phyloP scores from a whole-genome alignment of 1,140 invertebrate genomes.

The Thaumetopoea pityocampa region DNA sequence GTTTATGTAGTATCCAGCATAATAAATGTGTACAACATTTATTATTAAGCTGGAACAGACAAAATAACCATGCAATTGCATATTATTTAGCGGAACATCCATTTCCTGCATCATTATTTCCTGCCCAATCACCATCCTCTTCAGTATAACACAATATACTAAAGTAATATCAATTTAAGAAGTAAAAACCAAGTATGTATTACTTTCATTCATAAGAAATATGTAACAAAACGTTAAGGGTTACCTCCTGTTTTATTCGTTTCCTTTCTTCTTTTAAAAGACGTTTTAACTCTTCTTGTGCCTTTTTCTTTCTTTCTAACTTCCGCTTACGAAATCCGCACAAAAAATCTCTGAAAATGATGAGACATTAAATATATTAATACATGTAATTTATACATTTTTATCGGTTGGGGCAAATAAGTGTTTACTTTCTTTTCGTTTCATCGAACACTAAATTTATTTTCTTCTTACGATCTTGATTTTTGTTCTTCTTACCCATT shows the following conservation, averaged over 20 bases:
- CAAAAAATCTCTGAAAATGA: constrained; percentile 79
- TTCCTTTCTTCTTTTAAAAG: constrained; percentile 85
- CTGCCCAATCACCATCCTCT: too few species aligned
- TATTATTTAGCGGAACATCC: too few species aligned
- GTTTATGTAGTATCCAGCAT: too few species aligned
- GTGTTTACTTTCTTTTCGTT: constrained; percentile 59
- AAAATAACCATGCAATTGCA: too few species aligned
- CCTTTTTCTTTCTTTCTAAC: constrained; percentile 82
- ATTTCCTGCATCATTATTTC: too few species aligned
- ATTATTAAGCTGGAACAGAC: too few species aligned
- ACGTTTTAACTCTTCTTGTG: constrained; percentile 81
- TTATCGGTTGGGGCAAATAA: background rate
- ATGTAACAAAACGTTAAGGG: background rate
- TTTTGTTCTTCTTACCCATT: constrained; percentile 58
- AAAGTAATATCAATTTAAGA: background rate
- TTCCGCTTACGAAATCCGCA: constrained; percentile 87
- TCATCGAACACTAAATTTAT: constrained; percentile 70
- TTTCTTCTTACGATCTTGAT: constrained; percentile 56
- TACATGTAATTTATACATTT: constrained; percentile 8
- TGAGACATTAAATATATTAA: constrained; percentile 15
- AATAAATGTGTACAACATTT: too few species aligned
- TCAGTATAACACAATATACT: too few species aligned
- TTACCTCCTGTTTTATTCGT: constrained; percentile 82
- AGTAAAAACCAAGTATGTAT: background rate
- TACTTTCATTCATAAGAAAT: constrained; percentile 1